A percentile compares a stretch with the other conserved stretches of the same genome.
Conservation (phyloP, 2,113 vertebrate genomes). For the Laterallus jamaicensis region DNA sequence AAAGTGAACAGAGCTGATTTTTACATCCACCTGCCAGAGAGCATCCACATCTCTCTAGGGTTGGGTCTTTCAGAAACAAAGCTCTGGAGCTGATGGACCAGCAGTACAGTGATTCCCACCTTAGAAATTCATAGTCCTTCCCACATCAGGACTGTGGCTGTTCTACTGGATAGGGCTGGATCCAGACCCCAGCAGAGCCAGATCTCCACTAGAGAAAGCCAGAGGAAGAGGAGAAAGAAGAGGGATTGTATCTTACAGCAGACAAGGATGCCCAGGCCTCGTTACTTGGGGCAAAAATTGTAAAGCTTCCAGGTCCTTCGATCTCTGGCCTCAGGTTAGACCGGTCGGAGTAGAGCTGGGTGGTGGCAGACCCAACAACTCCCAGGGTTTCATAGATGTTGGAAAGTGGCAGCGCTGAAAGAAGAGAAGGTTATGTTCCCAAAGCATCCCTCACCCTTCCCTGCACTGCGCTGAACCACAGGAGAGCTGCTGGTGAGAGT, state of each 20-base stretch:
- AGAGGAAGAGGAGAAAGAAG: neutral
- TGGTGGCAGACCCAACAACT: slow-evolving; percentile 87
- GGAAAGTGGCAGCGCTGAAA: slow-evolving; percentile 87
- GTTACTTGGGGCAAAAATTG: slow-evolving; percentile 96
- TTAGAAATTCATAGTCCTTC: neutral
- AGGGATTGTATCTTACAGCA: slow-evolving; percentile 76
- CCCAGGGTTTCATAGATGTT: slow-evolving; percentile 96
- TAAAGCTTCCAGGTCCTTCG: slow-evolving; percentile 93
- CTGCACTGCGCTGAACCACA: neutral
- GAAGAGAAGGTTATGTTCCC: neutral
- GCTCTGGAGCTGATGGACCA: neutral
- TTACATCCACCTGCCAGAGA: neutral
- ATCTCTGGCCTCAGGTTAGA: slow-evolving; percentile 87
- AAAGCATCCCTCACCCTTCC: neutral
- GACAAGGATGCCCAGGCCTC: slow-evolving; percentile 91
- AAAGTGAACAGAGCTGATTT: neutral
- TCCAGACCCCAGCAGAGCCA: neutral
- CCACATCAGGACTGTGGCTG: neutral
- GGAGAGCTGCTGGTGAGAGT: neutral
- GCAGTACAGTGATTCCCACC: neutral
- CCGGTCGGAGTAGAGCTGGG: slow-evolving; percentile 92
- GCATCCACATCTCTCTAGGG: neutral
- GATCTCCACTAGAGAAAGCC: neutral
- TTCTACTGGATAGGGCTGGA: neutral
- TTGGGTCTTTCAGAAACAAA: neutral